A percentile compares a stretch with the other conserved stretches of the same genome.
These are phyloP conservation scores for Synanthedon andrenaeformis DNA, from an alignment of 2,888 invertebrate genomes.

Conservation along the genomic window DNA sequence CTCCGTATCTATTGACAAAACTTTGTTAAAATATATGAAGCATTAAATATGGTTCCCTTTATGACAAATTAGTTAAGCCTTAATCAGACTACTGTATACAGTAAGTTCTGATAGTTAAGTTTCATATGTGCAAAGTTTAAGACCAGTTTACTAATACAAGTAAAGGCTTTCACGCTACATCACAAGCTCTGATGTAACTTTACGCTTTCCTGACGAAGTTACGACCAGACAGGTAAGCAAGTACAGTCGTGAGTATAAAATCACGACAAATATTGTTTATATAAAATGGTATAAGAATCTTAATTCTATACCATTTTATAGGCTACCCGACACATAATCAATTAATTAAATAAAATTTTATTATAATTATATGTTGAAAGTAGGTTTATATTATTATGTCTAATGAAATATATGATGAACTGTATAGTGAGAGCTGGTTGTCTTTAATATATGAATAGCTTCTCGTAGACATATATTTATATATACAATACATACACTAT, in stretches of 20 bases:
- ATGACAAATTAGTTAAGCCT: neutral
- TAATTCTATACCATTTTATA: too few species aligned
- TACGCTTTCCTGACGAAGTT: slow-evolving; percentile 2
- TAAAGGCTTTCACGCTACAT: slow-evolving; percentile 28
- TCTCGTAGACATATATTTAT: too few species aligned
- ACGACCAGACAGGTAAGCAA: slow-evolving; percentile 1
- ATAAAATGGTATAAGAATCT: too few species aligned
- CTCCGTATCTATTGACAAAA: slow-evolving; percentile 5
- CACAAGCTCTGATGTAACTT: neutral
- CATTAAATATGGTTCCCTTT: slow-evolving; percentile 3
- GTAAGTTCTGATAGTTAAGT: slow-evolving; percentile 1
- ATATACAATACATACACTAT: too few species aligned
- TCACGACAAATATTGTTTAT: too few species aligned
- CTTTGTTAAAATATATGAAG: slow-evolving; percentile 1
- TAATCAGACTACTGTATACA: neutral
- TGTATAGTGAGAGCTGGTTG: too few species aligned
- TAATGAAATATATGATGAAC: too few species aligned
- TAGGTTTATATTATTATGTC: too few species aligned
- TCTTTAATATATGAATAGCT: too few species aligned
- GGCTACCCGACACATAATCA: too few species aligned
- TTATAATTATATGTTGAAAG: too few species aligned
- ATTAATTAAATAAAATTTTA: too few species aligned
- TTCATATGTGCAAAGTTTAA: slow-evolving; percentile 4
- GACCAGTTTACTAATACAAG: slow-evolving; percentile 26
- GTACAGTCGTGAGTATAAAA: slow-evolving; percentile 1